phyloP scores from a whole-genome alignment of 2,888 invertebrate genomes.

The Asteroscopus sphinx region DNA sequence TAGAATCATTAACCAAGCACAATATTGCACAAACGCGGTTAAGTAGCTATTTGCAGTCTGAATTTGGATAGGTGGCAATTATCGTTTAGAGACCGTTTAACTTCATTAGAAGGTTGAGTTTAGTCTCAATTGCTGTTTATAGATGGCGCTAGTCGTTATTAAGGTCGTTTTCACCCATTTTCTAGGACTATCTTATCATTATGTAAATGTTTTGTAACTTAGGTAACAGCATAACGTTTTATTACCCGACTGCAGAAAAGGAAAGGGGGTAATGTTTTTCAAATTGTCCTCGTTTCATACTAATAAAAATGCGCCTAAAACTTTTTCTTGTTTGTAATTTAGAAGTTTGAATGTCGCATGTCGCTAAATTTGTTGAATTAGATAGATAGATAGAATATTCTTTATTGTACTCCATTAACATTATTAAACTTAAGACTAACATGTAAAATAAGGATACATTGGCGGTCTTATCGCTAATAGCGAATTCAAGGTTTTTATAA shows the following conservation, averaged over 20 bases:
- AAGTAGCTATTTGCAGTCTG: slow-evolving; percentile 1
- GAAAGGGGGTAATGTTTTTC: slow-evolving; percentile 2
- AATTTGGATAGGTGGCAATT: slow-evolving; percentile 4
- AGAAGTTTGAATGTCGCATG: no score
- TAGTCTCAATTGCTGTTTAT: slow-evolving; percentile 37
- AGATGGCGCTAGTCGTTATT: slow-evolving; percentile 39
- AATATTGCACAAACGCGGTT: slow-evolving; percentile 9
- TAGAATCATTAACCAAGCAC: no score
- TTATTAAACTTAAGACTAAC: no score
- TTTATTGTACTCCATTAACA: no score
- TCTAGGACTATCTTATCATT: slow-evolving; percentile 45
- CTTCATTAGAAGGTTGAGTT: slow-evolving; percentile 38
- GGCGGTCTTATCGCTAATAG: no score
- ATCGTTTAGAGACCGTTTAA: slow-evolving; percentile 15
- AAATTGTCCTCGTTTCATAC: background rate
- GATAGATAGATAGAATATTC: no score
- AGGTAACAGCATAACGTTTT: slow-evolving; percentile 52
- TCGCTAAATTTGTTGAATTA: no score
- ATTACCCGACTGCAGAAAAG: slow-evolving; percentile 21
- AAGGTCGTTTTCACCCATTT: slow-evolving; percentile 33
- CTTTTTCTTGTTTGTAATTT: no score
- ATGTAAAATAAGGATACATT: no score
- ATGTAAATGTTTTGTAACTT: slow-evolving; percentile 37
- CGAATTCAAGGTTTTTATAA: no score
- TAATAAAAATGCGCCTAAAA: no score